These are phyloP conservation scores for Enchytraeus crypticus DNA, from an alignment of 2,888 invertebrate species.

Conservation along the genomic window DNA sequence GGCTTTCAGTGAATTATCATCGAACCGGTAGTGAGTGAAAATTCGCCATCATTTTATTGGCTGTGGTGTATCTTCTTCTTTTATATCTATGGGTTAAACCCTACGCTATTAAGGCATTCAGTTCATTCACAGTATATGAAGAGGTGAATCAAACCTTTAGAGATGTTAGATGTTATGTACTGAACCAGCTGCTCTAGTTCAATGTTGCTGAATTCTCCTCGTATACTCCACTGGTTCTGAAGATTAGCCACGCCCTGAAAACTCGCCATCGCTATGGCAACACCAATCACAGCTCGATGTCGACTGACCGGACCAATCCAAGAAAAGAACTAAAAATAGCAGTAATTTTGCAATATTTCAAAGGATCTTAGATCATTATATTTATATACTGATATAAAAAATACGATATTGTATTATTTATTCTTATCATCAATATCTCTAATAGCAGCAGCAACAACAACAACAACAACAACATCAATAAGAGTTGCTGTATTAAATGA, in stretches of 20 bases:
- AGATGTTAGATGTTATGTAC: slow-evolving; percentile 63
- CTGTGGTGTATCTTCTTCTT: no score
- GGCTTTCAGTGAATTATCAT: no score
- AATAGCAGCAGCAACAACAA: no score
- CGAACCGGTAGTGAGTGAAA: no score
- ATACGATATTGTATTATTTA: neutral
- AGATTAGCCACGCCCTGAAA: slow-evolving; percentile 54
- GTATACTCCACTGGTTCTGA: slow-evolving; percentile 45
- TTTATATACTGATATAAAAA: neutral
- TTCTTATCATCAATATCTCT: neutral
- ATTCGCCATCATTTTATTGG: no score
- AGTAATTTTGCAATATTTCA: no score
- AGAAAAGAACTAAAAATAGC: slow-evolving; percentile 18
- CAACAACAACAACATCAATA: no score
- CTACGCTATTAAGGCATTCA: no score
- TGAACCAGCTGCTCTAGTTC: slow-evolving; percentile 67
- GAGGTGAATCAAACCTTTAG: slow-evolving; percentile 47
- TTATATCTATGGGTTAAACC: no score
- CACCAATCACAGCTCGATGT: slow-evolving; percentile 44
- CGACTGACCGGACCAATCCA: slow-evolving; percentile 14
- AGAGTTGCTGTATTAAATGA: no score
- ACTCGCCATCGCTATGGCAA: slow-evolving; percentile 55
- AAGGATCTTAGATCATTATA: no score
- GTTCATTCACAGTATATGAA: no score
- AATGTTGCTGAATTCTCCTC: slow-evolving; percentile 62